phyloP scores from a whole-genome alignment of 2,888 invertebrate species.

The Rhorus exstirpatorius region DNA sequence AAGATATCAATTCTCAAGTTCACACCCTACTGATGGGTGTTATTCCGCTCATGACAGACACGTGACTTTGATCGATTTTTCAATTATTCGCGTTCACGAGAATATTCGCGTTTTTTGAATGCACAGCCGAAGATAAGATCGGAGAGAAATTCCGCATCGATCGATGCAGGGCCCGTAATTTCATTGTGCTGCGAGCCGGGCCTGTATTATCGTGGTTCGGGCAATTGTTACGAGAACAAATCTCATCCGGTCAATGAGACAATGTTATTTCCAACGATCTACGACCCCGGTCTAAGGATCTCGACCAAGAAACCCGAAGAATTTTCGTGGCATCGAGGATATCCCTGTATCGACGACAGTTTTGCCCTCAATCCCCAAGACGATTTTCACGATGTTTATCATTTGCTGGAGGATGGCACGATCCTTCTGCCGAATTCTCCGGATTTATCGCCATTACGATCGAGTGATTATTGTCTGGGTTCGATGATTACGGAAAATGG shows the following conservation, averaged over 20 bases:
- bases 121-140: conserved; percentile 2
- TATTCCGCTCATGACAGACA: too few relatives aligned
- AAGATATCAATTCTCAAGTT: too few relatives aligned
- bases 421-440: conserved; percentile 68
- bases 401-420: conserved; percentile 76
- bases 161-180: conserved; percentile 42
- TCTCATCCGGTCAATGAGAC: conserved; percentile 48
- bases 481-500: conserved; percentile 55
- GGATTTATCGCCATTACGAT: conserved; percentile 33
- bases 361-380: conserved; percentile 68
- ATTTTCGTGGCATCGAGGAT: conserved; percentile 68
- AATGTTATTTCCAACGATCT: conserved; percentile 67
- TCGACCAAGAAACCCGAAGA: conserved; percentile 64
- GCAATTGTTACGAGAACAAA: conserved; percentile 57
- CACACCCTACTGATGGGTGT: too few relatives aligned
- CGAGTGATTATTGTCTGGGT: conserved; percentile 75
- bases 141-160: background rate
- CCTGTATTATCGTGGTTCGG: conserved; percentile 59
- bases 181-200: conserved; percentile 77
- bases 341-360: conserved; percentile 73
- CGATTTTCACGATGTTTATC: conserved; percentile 72
- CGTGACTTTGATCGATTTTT: background rate
- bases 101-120: background rate
- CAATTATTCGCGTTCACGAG: background rate
- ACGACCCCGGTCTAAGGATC: conserved; percentile 53